Evolutionary conservation across 2,113 vertebrate genomes (phyloP), one percentile per base, ranked within the genome.

Genomic region (Sula dactylatra): DNA sequence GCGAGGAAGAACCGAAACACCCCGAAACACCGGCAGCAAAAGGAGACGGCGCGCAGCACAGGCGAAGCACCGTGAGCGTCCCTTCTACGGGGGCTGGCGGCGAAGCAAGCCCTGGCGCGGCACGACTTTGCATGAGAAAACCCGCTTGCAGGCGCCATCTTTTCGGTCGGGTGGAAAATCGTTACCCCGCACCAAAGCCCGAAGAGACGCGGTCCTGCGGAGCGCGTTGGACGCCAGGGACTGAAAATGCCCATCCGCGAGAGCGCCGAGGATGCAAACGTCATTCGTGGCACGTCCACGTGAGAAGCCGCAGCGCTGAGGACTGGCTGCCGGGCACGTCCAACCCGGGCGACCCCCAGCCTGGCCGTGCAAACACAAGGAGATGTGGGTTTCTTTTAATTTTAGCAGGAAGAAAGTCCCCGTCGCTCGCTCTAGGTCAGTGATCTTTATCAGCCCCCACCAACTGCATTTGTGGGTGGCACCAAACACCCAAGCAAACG

Each of bases 171-270:
- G 34, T 26, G 34, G 45, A 27, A 47, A 45, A 40, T 3, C 2
- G 4, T 9, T 8, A 8, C 55, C n/a, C 31, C 0, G 0, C 38
- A 16, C 31, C 34, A 40, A 25, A 92, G 54, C 21, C 31, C 47
- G 5, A 13, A 22, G 50, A 11, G 25, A 24, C n/a, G 16, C 3
- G 2, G 42, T 31, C 31, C 56, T 1, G 1, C 1, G 0, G 58
- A 18, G 5, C 4, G 4, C 1, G 1, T 36, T 44, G 21, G 52
- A 18, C 36, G 15, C 32, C 4, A 2, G 70, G 32, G 59, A 26
- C 66, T 3, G 27, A 16, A 54, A 45, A 16, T 1, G 1, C 25
- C 7, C 61, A 16, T 3, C 36, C 32, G 13, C 1, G 5, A 15
- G 42, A 2, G 5, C 4, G 1, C 34, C 2, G 4, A 16, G 27